Evolutionary conservation across 1,140 invertebrate species (phyloP).

Genomic region (Acromyrmex charruanus): DNA sequence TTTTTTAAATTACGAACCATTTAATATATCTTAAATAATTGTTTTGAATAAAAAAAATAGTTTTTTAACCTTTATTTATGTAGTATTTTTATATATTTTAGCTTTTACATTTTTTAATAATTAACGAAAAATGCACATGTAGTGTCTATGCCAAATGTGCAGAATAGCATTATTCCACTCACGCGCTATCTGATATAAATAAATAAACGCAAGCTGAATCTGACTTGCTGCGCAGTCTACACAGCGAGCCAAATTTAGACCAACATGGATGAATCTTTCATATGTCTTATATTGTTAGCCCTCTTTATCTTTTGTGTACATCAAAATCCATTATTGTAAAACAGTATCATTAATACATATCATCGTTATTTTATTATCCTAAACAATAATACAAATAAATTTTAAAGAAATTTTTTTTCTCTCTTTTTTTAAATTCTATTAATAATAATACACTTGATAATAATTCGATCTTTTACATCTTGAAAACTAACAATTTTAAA

Average conservation of each 20-base stretch:
- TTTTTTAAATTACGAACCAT: neutral
- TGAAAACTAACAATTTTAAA: neutral
- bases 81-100: neutral
- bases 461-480: neutral
- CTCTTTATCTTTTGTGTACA: neutral
- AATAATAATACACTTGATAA: neutral
- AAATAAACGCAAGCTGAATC: constrained; percentile 32
- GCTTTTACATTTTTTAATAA: neutral
- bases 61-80: too few relatives aligned
- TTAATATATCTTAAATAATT: constrained; percentile 24
- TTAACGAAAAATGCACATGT: neutral
- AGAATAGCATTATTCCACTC: constrained; percentile 16
- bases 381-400: neutral
- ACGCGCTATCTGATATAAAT: constrained; percentile 24
- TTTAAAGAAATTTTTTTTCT: neutral
- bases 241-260: constrained; percentile 44
- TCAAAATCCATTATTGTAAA: constrained; percentile 26
- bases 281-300: neutral
- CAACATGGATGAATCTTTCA: constrained; percentile 51
- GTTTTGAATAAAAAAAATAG: neutral
- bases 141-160: neutral
- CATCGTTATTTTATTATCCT: neutral
- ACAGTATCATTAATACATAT: neutral
- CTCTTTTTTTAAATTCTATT: constrained; percentile 8
- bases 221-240: constrained; percentile 8